Percentiles rank a stretch among this genome's conserved stretches.
Evolutionary conservation across 2,797 vertebrate genomes (phyloP).

Genomic region (Anas acuta): DNA sequence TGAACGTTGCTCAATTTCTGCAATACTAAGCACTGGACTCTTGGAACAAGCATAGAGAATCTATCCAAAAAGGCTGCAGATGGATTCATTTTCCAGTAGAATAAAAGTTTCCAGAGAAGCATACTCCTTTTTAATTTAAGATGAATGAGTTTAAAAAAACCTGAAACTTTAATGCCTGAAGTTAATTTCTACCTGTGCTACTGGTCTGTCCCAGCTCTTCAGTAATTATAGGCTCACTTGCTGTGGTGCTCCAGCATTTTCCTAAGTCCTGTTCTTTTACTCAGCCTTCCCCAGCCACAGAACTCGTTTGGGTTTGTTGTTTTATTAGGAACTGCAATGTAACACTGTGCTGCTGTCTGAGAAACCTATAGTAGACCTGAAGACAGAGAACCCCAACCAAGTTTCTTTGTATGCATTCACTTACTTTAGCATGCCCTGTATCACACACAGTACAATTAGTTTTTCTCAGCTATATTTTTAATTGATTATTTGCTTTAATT

Average conservation of each 20-base stretch:
- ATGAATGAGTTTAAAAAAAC: background rate
- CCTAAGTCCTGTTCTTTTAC: background rate
- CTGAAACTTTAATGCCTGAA: background rate
- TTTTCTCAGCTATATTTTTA: background rate
- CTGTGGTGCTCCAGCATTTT: background rate
- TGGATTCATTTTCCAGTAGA: background rate
- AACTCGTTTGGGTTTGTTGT: background rate
- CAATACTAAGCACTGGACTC: background rate
- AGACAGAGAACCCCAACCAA: background rate
- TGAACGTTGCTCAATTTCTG: background rate
- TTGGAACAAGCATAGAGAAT: background rate
- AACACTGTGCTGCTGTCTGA: background rate
- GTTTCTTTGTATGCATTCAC: background rate
- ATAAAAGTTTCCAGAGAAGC: background rate
- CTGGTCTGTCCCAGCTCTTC: background rate
- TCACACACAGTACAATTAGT: rapidly evolving
- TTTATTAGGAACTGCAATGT: background rate
- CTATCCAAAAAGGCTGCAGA: background rate
- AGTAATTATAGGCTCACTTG: background rate
- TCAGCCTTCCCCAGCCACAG: background rate
- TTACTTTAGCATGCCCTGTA: background rate
- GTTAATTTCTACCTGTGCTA: background rate
- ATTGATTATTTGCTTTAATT: background rate
- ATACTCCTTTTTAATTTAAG: background rate
- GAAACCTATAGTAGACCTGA: background rate